Evolutionary conservation across 2,113 vertebrate species (phyloP).

Genomic region (Scomber scombrus): DNA sequence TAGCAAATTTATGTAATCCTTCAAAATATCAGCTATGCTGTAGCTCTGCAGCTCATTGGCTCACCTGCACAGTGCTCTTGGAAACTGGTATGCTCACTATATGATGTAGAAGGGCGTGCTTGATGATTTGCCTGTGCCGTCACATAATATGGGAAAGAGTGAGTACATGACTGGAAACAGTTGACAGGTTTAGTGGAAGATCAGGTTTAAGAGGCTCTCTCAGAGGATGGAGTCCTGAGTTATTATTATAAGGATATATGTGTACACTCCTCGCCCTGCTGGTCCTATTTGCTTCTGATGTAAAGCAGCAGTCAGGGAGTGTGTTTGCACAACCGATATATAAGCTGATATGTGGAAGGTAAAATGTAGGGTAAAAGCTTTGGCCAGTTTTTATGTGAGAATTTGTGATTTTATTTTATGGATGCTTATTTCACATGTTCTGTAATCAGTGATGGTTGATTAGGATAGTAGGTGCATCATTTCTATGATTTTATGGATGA

Average conservation of each 20-base stretch:
- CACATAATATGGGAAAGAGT: slow-evolving; percentile 30
- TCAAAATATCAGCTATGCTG: background rate
- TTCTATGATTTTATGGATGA: slow-evolving; percentile 6
- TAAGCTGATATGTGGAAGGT: slow-evolving; percentile 13
- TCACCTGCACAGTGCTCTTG: slow-evolving; percentile 6
- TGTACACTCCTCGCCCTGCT: background rate
- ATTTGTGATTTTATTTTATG: background rate
- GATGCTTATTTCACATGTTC: background rate
- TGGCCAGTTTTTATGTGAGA: background rate
- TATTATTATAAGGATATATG: slow-evolving; percentile 14
- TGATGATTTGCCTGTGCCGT: slow-evolving; percentile 20
- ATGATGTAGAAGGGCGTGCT: slow-evolving; percentile 8
- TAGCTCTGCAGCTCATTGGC: background rate
- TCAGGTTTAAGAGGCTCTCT: slow-evolving; percentile 37
- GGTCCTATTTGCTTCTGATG: slow-evolving; percentile 12
- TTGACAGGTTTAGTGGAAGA: slow-evolving; percentile 53
- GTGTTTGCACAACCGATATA: slow-evolving; percentile 21
- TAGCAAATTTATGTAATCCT: background rate
- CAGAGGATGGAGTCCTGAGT: slow-evolving; percentile 9
- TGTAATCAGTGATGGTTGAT: background rate
- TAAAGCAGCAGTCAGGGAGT: background rate
- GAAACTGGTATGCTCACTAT: slow-evolving; percentile 2
- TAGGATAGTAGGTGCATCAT: background rate
- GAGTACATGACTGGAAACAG: slow-evolving; percentile 38
- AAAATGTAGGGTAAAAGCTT: slow-evolving; percentile 27